A percentile compares a stretch with the other conserved stretches of the same genome.
These are phyloP conservation scores for Antheraea mylitta DNA, from an alignment of 1,140 invertebrate genomes.

Conservation along the genomic window DNA sequence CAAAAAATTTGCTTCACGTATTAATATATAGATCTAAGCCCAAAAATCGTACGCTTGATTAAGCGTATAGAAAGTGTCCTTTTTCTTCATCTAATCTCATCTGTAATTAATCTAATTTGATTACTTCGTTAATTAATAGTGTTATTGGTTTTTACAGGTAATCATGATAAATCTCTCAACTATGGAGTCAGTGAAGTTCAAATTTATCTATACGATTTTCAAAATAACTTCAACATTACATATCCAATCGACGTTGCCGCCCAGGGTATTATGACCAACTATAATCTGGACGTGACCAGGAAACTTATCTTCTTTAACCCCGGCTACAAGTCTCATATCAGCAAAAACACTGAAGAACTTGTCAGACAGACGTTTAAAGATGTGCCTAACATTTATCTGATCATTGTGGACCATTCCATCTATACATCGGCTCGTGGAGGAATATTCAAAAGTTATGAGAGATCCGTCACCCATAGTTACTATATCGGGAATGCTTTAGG, in stretches of 20 bases:
- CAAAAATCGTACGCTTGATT: too few relatives aligned
- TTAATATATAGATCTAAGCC: too few relatives aligned
- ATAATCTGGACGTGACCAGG: slow-evolving; percentile 53
- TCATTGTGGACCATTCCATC: slow-evolving; percentile 62
- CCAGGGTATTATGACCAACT: slow-evolving; percentile 36
- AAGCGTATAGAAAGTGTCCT: too few relatives aligned
- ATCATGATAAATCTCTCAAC: slow-evolving; percentile 51
- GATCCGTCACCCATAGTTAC: slow-evolving; percentile 49
- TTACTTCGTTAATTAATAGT: too few relatives aligned
- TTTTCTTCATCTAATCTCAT: too few relatives aligned
- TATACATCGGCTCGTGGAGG: slow-evolving; percentile 55
- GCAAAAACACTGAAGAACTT: slow-evolving; percentile 49
- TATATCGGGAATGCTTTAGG: slow-evolving; percentile 54
- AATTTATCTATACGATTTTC: slow-evolving; percentile 64
- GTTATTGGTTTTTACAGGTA: slow-evolving; percentile 46
- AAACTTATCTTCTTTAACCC: slow-evolving; percentile 61
- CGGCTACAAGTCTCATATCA: slow-evolving; percentile 63
- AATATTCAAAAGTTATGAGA: slow-evolving; percentile 53
- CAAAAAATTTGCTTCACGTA: too few relatives aligned
- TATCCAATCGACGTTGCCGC: slow-evolving; percentile 50
- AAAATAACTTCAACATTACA: slow-evolving; percentile 60
- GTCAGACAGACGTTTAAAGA: slow-evolving; percentile 56
- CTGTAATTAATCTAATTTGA: too few relatives aligned
- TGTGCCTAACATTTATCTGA: slow-evolving; percentile 55
- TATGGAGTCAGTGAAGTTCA: slow-evolving; percentile 49